These are phyloP conservation scores for Scaptodrosophila latifasciaeformis DNA, from an alignment of 2,888 invertebrate species.

Conservation along the genomic window DNA sequence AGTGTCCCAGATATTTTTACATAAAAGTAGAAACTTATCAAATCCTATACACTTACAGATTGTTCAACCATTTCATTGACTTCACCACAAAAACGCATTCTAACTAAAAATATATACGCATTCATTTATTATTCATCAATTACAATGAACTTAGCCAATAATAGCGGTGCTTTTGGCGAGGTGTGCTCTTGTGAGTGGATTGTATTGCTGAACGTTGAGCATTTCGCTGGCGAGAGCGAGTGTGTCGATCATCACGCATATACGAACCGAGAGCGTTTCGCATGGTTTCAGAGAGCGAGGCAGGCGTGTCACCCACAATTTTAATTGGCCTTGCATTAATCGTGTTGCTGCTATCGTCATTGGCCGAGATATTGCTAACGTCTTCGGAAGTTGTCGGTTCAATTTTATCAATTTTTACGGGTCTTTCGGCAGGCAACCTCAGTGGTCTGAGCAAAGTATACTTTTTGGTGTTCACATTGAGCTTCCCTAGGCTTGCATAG, in stretches of 20 bases:
- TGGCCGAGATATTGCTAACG: too few relatives aligned
- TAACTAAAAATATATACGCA: slow-evolving; percentile 29
- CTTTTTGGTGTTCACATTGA: slow-evolving; percentile 21
- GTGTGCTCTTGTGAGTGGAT: neutral
- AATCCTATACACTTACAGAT: too few relatives aligned
- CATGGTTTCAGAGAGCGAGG: slow-evolving; percentile 31
- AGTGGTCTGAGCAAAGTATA: slow-evolving; percentile 38
- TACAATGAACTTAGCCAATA: slow-evolving; percentile 34
- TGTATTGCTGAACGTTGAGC: neutral
- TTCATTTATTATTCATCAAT: slow-evolving; percentile 37
- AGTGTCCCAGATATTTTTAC: too few relatives aligned
- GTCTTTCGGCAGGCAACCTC: slow-evolving; percentile 6
- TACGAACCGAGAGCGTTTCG: slow-evolving; percentile 49
- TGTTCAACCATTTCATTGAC: slow-evolving; percentile 31
- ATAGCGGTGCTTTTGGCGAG: slow-evolving; percentile 15
- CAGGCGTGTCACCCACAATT: slow-evolving; percentile 3
- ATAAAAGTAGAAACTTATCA: too few relatives aligned
- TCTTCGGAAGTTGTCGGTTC: too few relatives aligned
- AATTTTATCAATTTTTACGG: neutral
- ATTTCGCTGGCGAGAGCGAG: slow-evolving; percentile 42
- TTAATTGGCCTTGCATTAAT: too few relatives aligned
- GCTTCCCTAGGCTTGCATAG: slow-evolving; percentile 13
- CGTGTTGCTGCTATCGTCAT: neutral
- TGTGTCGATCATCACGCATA: slow-evolving; percentile 43
- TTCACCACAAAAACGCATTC: slow-evolving; percentile 6